Evolutionary conservation across 2,888 invertebrate species (phyloP), one percentile per base, ranked within the genome.

Genomic region (Dicycla oo): DNA sequence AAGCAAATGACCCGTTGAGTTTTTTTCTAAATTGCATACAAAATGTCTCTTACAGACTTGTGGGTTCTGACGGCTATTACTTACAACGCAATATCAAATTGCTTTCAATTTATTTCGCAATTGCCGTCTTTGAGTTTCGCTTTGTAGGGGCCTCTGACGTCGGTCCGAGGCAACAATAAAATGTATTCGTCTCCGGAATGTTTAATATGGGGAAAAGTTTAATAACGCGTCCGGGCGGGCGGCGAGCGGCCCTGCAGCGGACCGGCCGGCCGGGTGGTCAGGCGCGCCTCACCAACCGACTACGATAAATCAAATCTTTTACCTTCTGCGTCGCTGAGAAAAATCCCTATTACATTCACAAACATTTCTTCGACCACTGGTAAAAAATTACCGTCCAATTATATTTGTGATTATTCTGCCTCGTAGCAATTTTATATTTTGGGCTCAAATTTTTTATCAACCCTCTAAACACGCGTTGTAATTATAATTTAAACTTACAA

Each of bases 181-280:
- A 96, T 96, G 96, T 96, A 96, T 96, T 96, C 96, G 96, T 96
- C 95, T 95, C 94, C 94, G 96, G 96, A 96, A 96, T 96, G 96
- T 96, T 96, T 96, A 96, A 96, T 96, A 96, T 96, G 96, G 96
- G 96, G 96, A 96, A 96, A 96, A 96, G 96, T 96, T 95, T 96
- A 96, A 96, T 96, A 96, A 95, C 95, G 96, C 95, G 95, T 94
- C 95, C 94, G 94, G 93, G 91, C 92, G 90, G 89, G 89, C 88
- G 86, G 87, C 77, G 80, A 75, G 84, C 87, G 87, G 87, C 85
- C 84, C 87, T 80, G 88, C 81, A 83, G 79, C 79, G 84, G 82
- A 80, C 86, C 87, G 84, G 81, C 89, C 80, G 85, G 82, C 83
- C 86, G 91, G 91, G 88, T 90, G 93, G 93, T 92, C 94, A 94